A percentile compares a stretch with the other conserved stretches of the same genome.
phyloP scores from a whole-genome alignment of 1,140 invertebrate genomes.

The Maconellicoccus hirsutus region DNA sequence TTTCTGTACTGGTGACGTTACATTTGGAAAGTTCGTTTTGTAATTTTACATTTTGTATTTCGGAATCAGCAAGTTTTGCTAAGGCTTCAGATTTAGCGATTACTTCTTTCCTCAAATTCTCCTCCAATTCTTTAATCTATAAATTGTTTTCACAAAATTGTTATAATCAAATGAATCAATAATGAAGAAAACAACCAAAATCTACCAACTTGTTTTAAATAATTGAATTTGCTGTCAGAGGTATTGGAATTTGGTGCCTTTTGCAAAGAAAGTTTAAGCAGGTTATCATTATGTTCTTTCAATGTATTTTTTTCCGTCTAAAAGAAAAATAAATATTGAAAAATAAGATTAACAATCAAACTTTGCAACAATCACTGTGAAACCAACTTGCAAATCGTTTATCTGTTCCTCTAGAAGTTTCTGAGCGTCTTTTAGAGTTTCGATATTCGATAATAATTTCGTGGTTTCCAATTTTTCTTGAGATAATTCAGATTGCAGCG shows the following conservation, averaged over 20 bases:
- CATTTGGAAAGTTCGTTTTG: background rate
- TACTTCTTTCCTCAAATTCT: background rate
- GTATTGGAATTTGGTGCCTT: background rate
- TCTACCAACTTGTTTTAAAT: background rate
- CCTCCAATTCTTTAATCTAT: conserved; percentile 11
- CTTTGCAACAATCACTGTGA: background rate
- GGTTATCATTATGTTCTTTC: conserved; percentile 16
- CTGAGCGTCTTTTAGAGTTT: background rate
- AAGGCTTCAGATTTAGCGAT: background rate
- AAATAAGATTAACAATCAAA: background rate
- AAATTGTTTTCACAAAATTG: too few species aligned
- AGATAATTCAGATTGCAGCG: background rate
- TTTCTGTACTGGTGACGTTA: background rate
- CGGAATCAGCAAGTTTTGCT: background rate
- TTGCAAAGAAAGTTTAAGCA: conserved; percentile 3
- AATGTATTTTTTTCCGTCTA: background rate
- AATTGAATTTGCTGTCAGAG: background rate
- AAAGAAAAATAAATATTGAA: background rate
- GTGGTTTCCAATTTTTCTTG: background rate
- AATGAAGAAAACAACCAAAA: background rate
- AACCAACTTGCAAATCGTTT: conserved; percentile 3
- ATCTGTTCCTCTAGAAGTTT: background rate
- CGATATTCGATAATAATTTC: background rate
- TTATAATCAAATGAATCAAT: too few species aligned
- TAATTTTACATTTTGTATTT: background rate